Base-by-base conservation (phyloP, 2,888 invertebrate genomes). In the Melanophora roralis region DNA sequence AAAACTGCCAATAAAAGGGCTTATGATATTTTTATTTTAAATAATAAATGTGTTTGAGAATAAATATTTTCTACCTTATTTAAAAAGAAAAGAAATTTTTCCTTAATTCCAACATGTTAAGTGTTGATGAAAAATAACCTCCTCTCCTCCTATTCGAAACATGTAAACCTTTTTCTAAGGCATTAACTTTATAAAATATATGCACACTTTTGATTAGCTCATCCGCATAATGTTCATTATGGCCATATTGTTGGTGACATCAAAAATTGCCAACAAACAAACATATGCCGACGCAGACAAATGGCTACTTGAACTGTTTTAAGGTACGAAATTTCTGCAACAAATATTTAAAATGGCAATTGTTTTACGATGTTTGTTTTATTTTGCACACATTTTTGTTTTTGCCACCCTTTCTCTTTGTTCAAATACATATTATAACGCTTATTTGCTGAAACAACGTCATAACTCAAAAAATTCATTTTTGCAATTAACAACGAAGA, bases 201-300 rank as follows among this genome's bases (percentile, higher is more conserved):
- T 75, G 65, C 53, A 65, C 34, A 75, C 68, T 62, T 76, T 73
- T 68, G 83, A 79, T 73, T 78, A 83, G 76, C 82, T 81, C 82
- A 83, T 81, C 75, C 76, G 81, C 82, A 78, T 80, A 81, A 81
- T 83, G 78, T 75, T 75, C 81, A 83, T 83, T 83, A 82, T 53
- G 71, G 36, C 38, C 72, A 59, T 72, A 73, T 76, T 69, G 73
- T 49, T 69, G 68, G 51, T 62, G 78, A 74, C 73, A 51, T 74
- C 57, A 59, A 64, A 57, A 57, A 51, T 55, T 73, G 49, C 8
- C 16, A 57, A 65, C 38, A 75, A 27, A 32, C 43, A 34, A 21
- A 47, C 14, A 53, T 43, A 45, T 7, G 16, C 27, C 3, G 0
- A 11, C 6, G 34, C 47, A 40, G 7, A 47, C 40, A 45, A 65